Evolutionary conservation across 1,140 invertebrate species (phyloP).

Genomic region (Microplitis mediator): DNA sequence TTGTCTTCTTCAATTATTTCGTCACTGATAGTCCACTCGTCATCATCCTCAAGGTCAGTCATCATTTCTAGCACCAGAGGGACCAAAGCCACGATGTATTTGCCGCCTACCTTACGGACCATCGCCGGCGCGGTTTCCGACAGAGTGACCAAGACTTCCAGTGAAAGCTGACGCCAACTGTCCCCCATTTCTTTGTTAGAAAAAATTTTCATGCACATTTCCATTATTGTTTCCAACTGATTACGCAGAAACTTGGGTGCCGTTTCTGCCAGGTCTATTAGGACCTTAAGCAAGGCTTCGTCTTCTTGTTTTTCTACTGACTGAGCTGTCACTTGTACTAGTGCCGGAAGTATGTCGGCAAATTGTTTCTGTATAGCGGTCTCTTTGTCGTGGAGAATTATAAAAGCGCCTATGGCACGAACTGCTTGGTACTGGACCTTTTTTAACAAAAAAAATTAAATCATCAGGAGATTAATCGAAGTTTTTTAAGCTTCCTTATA

Average conservation of each 20-base stretch:
- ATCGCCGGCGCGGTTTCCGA: slow-evolving; percentile 94
- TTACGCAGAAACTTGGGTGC: slow-evolving; percentile 90
- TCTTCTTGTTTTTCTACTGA: slow-evolving; percentile 86
- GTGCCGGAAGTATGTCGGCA: slow-evolving; percentile 78
- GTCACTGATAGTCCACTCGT: slow-evolving; percentile 74
- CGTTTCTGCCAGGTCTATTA: slow-evolving; percentile 93
- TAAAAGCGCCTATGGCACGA: slow-evolving; percentile 86
- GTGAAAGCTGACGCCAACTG: slow-evolving; percentile 85
- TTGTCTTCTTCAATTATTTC: slow-evolving; percentile 76
- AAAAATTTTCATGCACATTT: slow-evolving; percentile 87
- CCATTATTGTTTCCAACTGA: slow-evolving; percentile 85
- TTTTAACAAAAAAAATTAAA: background rate
- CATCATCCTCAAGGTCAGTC: slow-evolving; percentile 95
- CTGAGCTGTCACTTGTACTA: slow-evolving; percentile 74
- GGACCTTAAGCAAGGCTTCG: slow-evolving; percentile 85
- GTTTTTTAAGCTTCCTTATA: background rate
- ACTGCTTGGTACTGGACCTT: slow-evolving; percentile 80
- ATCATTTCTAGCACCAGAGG: slow-evolving; percentile 91
- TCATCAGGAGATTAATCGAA: background rate
- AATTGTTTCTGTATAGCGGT: slow-evolving; percentile 86
- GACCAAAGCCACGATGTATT: slow-evolving; percentile 80
- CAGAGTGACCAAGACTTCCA: slow-evolving; percentile 94
- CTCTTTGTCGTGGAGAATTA: slow-evolving; percentile 91
- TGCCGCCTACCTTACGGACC: slow-evolving; percentile 86
- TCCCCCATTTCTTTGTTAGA: slow-evolving; percentile 73